A percentile compares a stretch with the other conserved stretches of the same genome.
Conservation (phyloP, 2,113 vertebrate genomes). For the Mormyrus lacerda region DNA sequence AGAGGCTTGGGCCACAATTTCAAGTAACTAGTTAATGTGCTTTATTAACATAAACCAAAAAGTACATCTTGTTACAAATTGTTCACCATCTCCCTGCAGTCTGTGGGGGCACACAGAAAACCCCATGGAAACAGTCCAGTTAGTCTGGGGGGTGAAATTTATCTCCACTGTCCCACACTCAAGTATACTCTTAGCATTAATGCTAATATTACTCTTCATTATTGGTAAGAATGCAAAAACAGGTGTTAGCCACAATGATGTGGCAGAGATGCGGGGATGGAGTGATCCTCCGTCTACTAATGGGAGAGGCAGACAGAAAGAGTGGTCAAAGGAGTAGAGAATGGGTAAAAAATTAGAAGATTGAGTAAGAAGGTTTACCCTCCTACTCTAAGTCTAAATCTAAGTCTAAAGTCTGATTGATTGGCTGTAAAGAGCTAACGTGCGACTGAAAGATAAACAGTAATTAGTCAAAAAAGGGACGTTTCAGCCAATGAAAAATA, state of each 20-base stretch:
- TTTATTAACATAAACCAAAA: not conserved
- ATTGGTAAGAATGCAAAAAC: slow-evolving; percentile 61
- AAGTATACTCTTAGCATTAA: slow-evolving; percentile 54
- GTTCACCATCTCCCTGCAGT: not conserved
- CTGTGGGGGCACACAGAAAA: not conserved
- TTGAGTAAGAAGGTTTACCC: not conserved
- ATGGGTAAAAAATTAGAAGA: not conserved
- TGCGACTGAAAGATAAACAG: not conserved
- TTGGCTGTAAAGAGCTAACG: not conserved
- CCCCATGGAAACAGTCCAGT: slow-evolving; percentile 27
- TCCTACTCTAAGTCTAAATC: not conserved
- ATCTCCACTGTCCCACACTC: slow-evolving; percentile 53
- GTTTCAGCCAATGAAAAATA: not conserved
- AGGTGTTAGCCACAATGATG: slow-evolving; percentile 54
- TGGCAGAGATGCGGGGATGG: slow-evolving; percentile 33
- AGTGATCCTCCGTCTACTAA: slow-evolving; percentile 32
- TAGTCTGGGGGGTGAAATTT: slow-evolving; percentile 48
- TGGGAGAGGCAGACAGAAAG: slow-evolving; percentile 31
- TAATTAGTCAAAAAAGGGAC: not conserved
- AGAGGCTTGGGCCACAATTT: not conserved
- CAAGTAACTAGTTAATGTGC: not conserved
- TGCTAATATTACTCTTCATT: slow-evolving; percentile 55
- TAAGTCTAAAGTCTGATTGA: not conserved
- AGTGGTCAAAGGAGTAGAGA: not conserved
- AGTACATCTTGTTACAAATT: not conserved